These are phyloP conservation scores for Limnodromus scolopaceus DNA, from an alignment of 2,797 vertebrate species.

Conservation along the genomic window DNA sequence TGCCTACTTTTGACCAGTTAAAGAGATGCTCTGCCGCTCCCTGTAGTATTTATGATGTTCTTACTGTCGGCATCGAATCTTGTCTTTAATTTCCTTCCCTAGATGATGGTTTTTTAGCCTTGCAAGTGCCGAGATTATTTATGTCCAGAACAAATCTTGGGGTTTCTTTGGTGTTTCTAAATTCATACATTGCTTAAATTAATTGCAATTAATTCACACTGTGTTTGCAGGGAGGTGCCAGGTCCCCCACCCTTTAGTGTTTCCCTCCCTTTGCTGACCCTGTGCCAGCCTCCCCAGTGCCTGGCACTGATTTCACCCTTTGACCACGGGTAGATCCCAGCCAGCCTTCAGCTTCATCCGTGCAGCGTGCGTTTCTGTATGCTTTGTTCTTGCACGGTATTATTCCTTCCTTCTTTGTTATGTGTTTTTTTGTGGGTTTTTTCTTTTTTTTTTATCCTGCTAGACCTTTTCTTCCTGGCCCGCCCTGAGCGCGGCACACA, in stretches of 20 bases:
- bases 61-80: not conserved
- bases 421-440: not conserved
- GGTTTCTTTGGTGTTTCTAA: not conserved
- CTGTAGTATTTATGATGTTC: not conserved
- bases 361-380: accelerated
- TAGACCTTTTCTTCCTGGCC: not conserved
- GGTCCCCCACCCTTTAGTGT: not conserved
- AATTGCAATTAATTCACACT: not conserved
- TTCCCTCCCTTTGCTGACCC: not conserved
- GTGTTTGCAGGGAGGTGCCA: not conserved
- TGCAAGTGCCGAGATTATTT: not conserved
- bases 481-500: accelerated
- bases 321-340: not conserved
- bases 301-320: not conserved
- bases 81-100: not conserved
- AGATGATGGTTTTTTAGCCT: not conserved
- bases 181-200: not conserved
- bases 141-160: not conserved
- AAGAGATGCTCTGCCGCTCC: not conserved
- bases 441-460: not conserved
- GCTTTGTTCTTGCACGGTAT: not conserved
- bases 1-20: not conserved
- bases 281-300: no score
- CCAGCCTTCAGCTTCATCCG: not conserved
- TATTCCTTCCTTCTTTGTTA: not conserved